phyloP scores from a whole-genome alignment of 2,888 invertebrate genomes.

The Horisme vitalbata region DNA sequence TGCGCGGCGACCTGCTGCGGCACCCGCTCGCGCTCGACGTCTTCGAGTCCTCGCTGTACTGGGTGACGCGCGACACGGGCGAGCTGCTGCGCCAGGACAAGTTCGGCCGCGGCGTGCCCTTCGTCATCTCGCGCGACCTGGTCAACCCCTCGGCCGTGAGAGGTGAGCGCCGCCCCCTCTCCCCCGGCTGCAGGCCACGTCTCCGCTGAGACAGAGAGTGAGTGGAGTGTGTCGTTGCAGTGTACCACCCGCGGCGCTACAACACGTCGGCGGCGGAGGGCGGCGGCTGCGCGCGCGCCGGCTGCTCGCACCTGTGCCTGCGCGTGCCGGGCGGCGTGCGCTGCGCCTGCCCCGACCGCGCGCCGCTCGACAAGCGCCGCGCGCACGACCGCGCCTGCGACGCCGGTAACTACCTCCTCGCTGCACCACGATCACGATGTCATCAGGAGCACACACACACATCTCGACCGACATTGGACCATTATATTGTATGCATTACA shows the following conservation, averaged over 20 bases:
- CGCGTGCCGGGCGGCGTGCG: constrained; percentile 93
- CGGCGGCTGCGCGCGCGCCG: constrained; percentile 80
- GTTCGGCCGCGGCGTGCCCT: constrained; percentile 96
- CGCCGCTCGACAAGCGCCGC: constrained; percentile 75
- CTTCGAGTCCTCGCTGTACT: constrained; percentile 96
- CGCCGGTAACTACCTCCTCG: constrained; percentile 84
- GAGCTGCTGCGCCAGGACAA: constrained; percentile 96
- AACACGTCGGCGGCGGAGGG: constrained; percentile 85
- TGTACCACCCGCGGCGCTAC: constrained; percentile 92
- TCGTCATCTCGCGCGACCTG: constrained; percentile 91
- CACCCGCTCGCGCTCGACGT: constrained; percentile 95
- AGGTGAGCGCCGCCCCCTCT: no score
- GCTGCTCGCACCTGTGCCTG: constrained; percentile 97
- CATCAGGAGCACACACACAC: no score
- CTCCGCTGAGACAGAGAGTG: no score
- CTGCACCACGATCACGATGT: no score
- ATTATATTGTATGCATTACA: constrained; percentile 33
- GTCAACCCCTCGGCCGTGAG: constrained; percentile 94
- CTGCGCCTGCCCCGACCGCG: constrained; percentile 94
- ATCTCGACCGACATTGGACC: no score
- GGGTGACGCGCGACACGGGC: constrained; percentile 95
- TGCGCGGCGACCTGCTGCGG: constrained; percentile 87
- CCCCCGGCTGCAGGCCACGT: no score
- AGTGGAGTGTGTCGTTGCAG: constrained; percentile 55
- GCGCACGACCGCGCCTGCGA: constrained; percentile 90